Evolutionary conservation across 2,113 vertebrate species (phyloP).

Genomic region (Microcebus griseorufus): DNA sequence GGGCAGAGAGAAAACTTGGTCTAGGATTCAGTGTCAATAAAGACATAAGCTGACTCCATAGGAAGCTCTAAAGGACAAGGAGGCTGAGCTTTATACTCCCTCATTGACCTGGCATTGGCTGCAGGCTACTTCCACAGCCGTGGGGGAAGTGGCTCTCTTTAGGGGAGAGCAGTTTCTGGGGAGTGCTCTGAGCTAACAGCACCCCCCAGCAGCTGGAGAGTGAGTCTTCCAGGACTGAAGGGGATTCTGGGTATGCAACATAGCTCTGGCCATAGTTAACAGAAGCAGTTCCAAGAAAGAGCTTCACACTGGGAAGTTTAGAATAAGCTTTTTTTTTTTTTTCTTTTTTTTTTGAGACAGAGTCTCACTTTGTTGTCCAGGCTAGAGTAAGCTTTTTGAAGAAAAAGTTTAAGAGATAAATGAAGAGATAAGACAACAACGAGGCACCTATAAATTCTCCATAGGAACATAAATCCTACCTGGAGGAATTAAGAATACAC

Average conservation of each 20-base stretch:
- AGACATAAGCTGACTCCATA: not conserved
- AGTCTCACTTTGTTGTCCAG: no score
- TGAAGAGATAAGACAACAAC: not conserved
- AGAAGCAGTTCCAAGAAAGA: not conserved
- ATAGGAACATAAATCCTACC: not conserved
- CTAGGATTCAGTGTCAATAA: not conserved
- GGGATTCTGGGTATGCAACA: not conserved
- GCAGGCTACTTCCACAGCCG: fast-evolving
- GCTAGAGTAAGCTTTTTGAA: not conserved
- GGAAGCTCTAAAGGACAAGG: not conserved
- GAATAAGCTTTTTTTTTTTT: not conserved
- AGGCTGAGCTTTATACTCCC: not conserved
- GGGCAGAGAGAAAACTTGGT: not conserved
- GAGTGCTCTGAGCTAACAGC: not conserved
- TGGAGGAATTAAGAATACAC: not conserved
- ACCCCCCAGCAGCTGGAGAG: not conserved
- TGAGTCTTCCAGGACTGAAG: not conserved
- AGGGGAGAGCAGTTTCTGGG: not conserved
- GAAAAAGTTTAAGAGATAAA: not conserved
- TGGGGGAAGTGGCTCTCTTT: not conserved
- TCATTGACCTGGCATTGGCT: not conserved
- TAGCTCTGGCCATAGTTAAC: not conserved
- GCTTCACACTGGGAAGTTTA: not conserved
- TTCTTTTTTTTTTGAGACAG: not conserved
- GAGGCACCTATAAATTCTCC: not conserved